Evolutionary conservation across 2,888 invertebrate genomes (phyloP).

Genomic region (Epicampocera succincta): DNA sequence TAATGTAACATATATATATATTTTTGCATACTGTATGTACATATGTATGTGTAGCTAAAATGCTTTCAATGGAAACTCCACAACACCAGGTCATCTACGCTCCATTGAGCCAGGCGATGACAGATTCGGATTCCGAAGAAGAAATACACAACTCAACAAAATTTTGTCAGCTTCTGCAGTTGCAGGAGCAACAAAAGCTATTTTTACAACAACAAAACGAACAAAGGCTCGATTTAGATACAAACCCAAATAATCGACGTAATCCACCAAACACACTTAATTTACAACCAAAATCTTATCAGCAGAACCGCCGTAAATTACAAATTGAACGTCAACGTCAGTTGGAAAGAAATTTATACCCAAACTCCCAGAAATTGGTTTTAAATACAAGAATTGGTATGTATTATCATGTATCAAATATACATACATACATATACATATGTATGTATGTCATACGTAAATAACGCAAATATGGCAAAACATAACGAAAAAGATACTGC

Average conservation of each 20-base stretch:
- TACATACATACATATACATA: neutral
- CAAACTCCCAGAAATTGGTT: constrained; percentile 42
- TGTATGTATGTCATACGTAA: no score
- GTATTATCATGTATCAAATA: neutral
- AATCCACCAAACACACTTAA: constrained; percentile 64
- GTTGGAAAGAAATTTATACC: constrained; percentile 61
- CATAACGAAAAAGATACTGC: no score
- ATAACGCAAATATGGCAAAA: no score
- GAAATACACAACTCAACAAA: constrained; percentile 78
- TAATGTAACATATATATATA: constrained; percentile 2
- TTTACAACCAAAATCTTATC: constrained; percentile 66
- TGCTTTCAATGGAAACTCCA: constrained; percentile 81
- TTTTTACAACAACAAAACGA: constrained; percentile 71
- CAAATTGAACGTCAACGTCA: constrained; percentile 68
- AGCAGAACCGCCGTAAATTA: constrained; percentile 66
- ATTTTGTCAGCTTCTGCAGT: constrained; percentile 71
- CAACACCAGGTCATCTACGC: constrained; percentile 85
- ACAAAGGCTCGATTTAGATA: constrained; percentile 62
- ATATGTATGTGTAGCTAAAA: constrained; percentile 76
- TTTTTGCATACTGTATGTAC: no score
- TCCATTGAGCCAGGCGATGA: constrained; percentile 89
- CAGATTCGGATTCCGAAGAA: constrained; percentile 85
- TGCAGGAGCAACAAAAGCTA: constrained; percentile 71
- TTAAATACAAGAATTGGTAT: constrained; percentile 38
- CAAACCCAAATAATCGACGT: constrained; percentile 48